Conservation (phyloP, 2,797 vertebrate species). For the Australoheros facetus region DNA sequence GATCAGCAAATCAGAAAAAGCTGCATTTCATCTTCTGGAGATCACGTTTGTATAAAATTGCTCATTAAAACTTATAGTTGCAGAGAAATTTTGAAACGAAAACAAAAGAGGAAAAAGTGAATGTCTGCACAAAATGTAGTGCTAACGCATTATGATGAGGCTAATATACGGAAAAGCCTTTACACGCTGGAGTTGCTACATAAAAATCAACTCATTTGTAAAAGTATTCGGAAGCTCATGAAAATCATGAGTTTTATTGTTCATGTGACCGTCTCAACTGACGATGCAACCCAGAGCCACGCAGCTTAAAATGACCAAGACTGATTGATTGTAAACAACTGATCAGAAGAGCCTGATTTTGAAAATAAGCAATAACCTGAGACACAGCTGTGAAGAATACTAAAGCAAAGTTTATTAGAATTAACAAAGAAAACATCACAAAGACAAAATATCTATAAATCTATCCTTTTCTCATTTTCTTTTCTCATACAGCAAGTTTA, state of each 20-base stretch:
- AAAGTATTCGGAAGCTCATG: not conserved
- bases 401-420: constrained; percentile 86
- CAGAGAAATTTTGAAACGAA: not conserved
- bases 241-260: not conserved
- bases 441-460: constrained; percentile 82
- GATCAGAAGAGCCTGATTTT: not conserved
- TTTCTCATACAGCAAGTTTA: constrained; percentile 42
- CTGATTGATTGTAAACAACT: not conserved
- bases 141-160: not conserved
- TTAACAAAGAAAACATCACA: constrained; percentile 81
- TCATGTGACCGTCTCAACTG: too few relatives aligned
- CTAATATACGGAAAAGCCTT: too few relatives aligned
- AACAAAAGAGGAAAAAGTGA: too few relatives aligned
- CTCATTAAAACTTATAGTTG: not conserved
- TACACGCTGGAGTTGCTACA: not conserved
- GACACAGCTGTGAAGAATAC: constrained; percentile 55
- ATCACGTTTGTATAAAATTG: too few relatives aligned
- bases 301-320: not conserved
- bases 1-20: too few relatives aligned
- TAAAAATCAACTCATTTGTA: not conserved
- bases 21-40: too few relatives aligned
- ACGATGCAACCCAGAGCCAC: not conserved
- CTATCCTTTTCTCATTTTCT: constrained; percentile 59
- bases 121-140: not conserved
- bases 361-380: not conserved